Base-by-base conservation (phyloP, 2,113 vertebrate species). In the Anarhynchus alexandrinus region DNA sequence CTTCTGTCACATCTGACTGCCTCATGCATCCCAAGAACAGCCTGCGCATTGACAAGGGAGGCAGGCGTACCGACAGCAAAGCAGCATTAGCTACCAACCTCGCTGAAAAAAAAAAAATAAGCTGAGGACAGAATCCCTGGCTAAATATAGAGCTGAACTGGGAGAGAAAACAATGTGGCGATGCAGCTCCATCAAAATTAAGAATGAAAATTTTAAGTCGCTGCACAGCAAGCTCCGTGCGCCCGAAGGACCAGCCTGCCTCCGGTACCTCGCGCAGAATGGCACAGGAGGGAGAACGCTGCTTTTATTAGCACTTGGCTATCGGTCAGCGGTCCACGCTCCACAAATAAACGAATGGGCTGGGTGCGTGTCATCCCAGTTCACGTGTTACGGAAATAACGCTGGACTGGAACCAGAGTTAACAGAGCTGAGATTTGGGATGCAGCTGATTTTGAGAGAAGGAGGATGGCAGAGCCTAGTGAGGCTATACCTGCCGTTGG, bases 1-100 rank as follows among this genome's bases (percentile, higher is more conserved):
- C 87, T 89, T 73, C 57, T 67, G 69, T 94, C 95, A 86, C 95
- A 90, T 97, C 95, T 96, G 96, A 97, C 92, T 97, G 97, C 97
- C 97, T 98, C 95, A 79, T 91, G 96, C 95, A 92, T 98, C 96
- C 96, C 97, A 78, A 90, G 97, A 97, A 96, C 96, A 97, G 94
- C 96, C 95, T 90, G 64, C 6, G 47, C 87, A 82, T n/a, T 87
- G 94, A 93, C 72, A 62, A 96, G 95, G 91, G 72, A 94, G 78
- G 92, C 90, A 89, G 86, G 83, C 90, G 21, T 89, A 92, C 96
- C 40, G 42, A 77, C 91, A 97, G 85, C 86, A 72, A 25, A 73
- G 80, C 91, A 40, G 81, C 10, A 6, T 64, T 69, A 82, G 84
- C 93, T 86, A 70, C 94, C 76, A 74, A 6, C 80, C 80, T 96